phyloP scores from a whole-genome alignment of 2,113 vertebrate species.

The Toxotes jaculatrix region DNA sequence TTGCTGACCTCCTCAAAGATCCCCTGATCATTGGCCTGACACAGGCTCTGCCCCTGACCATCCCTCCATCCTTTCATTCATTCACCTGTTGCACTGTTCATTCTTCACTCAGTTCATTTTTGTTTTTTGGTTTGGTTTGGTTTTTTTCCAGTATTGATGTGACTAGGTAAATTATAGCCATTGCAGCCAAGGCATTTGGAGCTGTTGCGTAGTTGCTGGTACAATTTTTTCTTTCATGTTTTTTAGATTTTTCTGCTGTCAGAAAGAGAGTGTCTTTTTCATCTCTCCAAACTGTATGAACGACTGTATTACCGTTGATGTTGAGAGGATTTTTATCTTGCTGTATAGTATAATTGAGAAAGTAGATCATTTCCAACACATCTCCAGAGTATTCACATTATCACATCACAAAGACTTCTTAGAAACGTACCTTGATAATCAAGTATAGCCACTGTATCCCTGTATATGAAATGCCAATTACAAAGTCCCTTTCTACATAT shows the following conservation, averaged over 20 bases:
- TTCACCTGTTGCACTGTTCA: constrained; percentile 63
- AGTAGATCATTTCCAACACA: constrained; percentile 58
- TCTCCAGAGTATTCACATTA: constrained; percentile 62
- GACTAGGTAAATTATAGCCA: constrained; percentile 68
- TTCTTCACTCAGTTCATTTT: constrained; percentile 28
- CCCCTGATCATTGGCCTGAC: constrained; percentile 47
- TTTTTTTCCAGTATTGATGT: constrained; percentile 56
- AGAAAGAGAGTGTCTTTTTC: constrained; percentile 57
- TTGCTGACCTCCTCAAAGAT: constrained; percentile 64
- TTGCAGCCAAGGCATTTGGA: constrained; percentile 68
- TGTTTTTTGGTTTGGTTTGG: not conserved
- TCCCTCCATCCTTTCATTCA: not conserved
- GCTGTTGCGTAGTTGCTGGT: constrained; percentile 62
- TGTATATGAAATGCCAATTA: constrained; percentile 79
- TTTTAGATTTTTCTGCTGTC: constrained; percentile 52
- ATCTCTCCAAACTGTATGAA: constrained; percentile 46
- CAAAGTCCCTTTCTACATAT: constrained; percentile 75
- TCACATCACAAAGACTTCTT: constrained; percentile 68
- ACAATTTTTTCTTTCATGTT: constrained; percentile 25
- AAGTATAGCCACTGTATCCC: constrained; percentile 79
- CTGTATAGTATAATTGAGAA: constrained; percentile 71
- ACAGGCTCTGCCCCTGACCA: constrained; percentile 58
- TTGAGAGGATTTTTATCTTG: constrained; percentile 70
- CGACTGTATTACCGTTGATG: constrained; percentile 41
- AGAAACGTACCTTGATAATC: constrained; percentile 78